phyloP scores from a whole-genome alignment of 1,140 invertebrate genomes.

The Calephelis nemesis region DNA sequence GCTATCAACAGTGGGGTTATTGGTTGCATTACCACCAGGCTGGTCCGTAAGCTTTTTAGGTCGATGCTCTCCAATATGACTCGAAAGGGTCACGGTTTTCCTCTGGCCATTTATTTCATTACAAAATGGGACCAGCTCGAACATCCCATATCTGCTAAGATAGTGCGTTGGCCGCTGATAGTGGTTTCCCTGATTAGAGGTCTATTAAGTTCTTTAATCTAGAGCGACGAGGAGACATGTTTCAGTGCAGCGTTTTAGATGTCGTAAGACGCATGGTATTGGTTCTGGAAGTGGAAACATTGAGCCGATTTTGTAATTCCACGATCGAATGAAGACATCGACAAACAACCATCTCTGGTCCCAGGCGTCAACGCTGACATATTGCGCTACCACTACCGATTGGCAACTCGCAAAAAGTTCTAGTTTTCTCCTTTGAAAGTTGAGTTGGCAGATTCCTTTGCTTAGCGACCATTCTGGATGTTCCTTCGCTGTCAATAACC shows the following conservation, averaged over 20 bases:
- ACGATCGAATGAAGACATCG: neutral
- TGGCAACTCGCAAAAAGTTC: neutral
- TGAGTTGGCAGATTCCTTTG: neutral
- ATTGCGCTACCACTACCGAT: neutral
- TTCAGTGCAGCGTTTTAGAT: neutral
- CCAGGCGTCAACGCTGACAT: neutral
- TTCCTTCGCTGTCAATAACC: neutral
- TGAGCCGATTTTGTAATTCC: neutral
- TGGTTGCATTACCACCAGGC: constrained; percentile 13
- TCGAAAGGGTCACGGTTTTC: neutral
- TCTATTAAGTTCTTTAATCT: neutral
- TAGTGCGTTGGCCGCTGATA: neutral
- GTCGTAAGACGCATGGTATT: neutral
- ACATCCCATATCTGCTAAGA: neutral
- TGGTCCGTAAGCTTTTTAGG: constrained; percentile 12
- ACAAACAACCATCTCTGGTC: neutral
- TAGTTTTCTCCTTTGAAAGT: neutral
- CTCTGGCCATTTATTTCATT: neutral
- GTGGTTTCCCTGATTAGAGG: neutral
- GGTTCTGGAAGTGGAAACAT: neutral
- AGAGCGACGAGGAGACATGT: neutral
- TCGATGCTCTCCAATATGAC: neutral
- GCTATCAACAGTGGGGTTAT: no score
- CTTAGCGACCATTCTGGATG: neutral
- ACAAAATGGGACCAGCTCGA: no score